Evolutionary conservation across 2,888 invertebrate species (phyloP), one percentile per base, ranked within the genome.

Genomic region (Hypena proboscidalis): DNA sequence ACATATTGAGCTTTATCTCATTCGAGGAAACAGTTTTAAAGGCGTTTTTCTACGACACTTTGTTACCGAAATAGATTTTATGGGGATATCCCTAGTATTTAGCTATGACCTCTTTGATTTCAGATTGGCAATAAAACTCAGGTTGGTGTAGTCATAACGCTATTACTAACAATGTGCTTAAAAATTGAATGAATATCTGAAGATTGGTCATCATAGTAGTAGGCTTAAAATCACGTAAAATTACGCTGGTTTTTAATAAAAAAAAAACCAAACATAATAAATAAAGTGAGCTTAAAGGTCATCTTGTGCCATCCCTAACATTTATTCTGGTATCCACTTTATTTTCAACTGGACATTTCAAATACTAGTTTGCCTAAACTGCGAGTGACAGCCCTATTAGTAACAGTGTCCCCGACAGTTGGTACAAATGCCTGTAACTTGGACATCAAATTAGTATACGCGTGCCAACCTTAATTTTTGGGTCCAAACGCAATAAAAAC

Each of bases 401-500:
- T 45, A 58, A 58, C 47, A 51, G 23, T 45, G 49, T 20, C 20
- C 43, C 29, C 32, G 44, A 39, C 59, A 58, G 54, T 57, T 62
- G 63, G 41, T 39, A 39, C 39, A 26, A 44, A 49, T 51, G 49
- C 32, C 32, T 50, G 48, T 39, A 21, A 61, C 38, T 43, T 38
- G 38, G 37, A 35, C 49, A 41, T 59, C 52, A 58, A 58, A 49
- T 62, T 58, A 58, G 49, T 53, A 36, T 49, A 58, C 45, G 52
- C 39, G 44, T 56, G 51, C 40, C 43, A 51, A 40, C 43, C 42
- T 52, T 33, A 62, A 58, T 60, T 59, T 62, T 63, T 59, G 64
- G 59, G 60, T 43, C 27, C 37, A 54, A 58, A 58, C 27, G 55
- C 34, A 63, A 63, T 60, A 63, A 63, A 53, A 59, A 59, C 44